Percentiles rank a stretch among this genome's conserved stretches.
These are phyloP conservation scores for Hemibagrus wyckioides DNA, from an alignment of 2,113 vertebrate genomes.

Conservation along the genomic window DNA sequence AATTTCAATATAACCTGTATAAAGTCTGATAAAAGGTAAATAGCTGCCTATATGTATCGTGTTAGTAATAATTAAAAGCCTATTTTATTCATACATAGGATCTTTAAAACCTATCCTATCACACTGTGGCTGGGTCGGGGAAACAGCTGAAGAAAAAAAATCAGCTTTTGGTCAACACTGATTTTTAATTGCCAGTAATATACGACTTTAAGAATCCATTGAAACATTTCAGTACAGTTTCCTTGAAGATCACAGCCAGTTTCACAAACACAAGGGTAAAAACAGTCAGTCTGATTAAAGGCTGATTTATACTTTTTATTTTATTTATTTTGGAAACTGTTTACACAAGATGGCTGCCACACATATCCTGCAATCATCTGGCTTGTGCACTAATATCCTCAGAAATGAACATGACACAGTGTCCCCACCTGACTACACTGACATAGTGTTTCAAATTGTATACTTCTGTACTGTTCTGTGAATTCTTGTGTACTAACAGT, in stretches of 20 bases:
- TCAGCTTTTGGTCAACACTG: neutral
- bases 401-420: neutral
- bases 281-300: too few species aligned
- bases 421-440: neutral
- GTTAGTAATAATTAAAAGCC: neutral
- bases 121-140: neutral
- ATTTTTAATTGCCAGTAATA: neutral
- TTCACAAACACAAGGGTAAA: too few species aligned
- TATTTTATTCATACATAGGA: neutral
- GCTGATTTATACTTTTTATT: too few species aligned
- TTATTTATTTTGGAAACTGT: too few species aligned
- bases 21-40: neutral
- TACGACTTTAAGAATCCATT: neutral
- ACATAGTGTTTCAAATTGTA: neutral
- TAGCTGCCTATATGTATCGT: neutral
- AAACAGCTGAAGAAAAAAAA: neutral
- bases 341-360: too few species aligned
- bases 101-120: neutral
- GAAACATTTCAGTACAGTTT: neutral
- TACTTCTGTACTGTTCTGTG: too few species aligned
- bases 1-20: neutral
- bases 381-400: too few species aligned
- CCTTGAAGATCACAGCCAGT: too few species aligned
- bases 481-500: neutral
- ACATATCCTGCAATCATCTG: too few species aligned